Evolutionary conservation across 2,113 vertebrate genomes (phyloP), one percentile per base, ranked within the genome.

Genomic region (Arvicanthis niloticus): DNA sequence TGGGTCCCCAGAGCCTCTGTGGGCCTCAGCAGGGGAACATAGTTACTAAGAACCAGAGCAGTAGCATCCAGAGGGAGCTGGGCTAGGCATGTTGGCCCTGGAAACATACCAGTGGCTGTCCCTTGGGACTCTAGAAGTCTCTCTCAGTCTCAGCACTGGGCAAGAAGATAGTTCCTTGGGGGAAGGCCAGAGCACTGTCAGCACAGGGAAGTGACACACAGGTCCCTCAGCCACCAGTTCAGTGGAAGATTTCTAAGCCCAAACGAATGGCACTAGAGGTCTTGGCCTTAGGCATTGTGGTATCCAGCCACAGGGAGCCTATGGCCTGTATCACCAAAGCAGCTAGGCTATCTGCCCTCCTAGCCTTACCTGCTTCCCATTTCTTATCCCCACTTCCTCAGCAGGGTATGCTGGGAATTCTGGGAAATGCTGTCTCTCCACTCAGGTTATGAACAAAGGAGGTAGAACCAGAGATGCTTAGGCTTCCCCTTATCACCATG

Each of bases 401-500:
- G 13, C 11, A 34, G 29, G 58, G 45, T n/a, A 45, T 67, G 58
- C 68, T 5, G 7, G 70, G n/a, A 24, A 4, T n/a, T 65, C 78
- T 40, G 22, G 31, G 42, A 16, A 31, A 37, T 56, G 4, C 40
- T 37, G 10, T 4, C 37, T 34, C 24, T 19, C 34, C 11, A 21
- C 68, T 13, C 42, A 17, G 62, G n/a, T 21, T 53, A 26, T 42
- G 34, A 42, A 29, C 86, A 0, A 24, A 29, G 51, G 48, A 48
- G 15, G 56, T 17, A 10, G 88, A 48, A 2, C 0, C 31, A 58
- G 78, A 60, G 1, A 51, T 42, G 0, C 24, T 24, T 65, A 29
- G 16, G 1, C 0, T 7, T 9, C 1, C 22, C 75, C 34, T 26
- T 1, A 37, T 34, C 3, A 1, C 37, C n/a, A n/a, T n/a, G n/a